A percentile compares a stretch with the other conserved stretches of the same genome.
phyloP scores from a whole-genome alignment of 2,797 vertebrate species.

The Pantherophis vulpinus region DNA sequence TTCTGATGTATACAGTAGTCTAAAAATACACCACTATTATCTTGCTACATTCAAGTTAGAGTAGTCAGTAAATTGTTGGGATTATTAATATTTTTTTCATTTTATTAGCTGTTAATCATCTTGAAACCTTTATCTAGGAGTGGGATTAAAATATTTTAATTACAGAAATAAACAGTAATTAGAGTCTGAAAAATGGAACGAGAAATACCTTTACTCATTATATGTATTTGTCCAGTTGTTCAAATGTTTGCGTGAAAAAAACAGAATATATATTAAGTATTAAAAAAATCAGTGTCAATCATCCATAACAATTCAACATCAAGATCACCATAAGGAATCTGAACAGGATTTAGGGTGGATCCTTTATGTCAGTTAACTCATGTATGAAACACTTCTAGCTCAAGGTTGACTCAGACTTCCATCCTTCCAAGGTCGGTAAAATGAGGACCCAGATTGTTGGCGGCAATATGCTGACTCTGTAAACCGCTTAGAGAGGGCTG shows the following conservation, averaged over 20 bases:
- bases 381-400: not conserved
- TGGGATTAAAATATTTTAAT: not conserved
- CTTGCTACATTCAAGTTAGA: not conserved
- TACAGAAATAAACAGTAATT: not conserved
- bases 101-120: not conserved
- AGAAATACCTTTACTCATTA: slow-evolving; percentile 8
- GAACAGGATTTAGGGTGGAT: not conserved
- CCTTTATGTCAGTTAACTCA: not conserved
- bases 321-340: not conserved
- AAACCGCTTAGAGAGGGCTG: no score
- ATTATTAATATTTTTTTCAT: not conserved
- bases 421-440: no score
- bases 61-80: not conserved
- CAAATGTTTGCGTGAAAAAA: not conserved
- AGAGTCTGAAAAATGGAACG: not conserved
- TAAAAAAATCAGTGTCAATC: not conserved
- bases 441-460: no score
- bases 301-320: not conserved
- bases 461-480: no score
- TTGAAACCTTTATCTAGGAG: not conserved
- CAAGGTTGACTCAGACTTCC: no score
- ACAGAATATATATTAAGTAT: not conserved
- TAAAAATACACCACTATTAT: not conserved
- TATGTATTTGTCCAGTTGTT: no score
- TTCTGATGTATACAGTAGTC: not conserved